phyloP scores from a whole-genome alignment of 2,888 invertebrate genomes.

The Sycophila texana region DNA sequence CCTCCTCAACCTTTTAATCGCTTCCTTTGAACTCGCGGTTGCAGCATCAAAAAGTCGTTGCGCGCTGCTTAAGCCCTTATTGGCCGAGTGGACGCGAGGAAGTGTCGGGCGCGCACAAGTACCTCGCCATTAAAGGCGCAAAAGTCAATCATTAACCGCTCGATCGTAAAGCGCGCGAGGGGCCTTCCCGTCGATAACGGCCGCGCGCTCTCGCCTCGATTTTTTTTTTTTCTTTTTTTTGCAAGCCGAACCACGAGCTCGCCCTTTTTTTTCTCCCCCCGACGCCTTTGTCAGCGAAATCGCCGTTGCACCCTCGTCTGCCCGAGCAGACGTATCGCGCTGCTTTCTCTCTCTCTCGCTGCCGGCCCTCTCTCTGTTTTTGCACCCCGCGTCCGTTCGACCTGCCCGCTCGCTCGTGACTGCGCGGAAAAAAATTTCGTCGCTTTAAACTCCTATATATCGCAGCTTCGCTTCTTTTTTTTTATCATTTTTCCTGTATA shows the following conservation, averaged over 20 bases:
- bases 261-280: neutral
- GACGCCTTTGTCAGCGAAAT: slow-evolving; percentile 1
- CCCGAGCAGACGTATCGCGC: slow-evolving; percentile 9
- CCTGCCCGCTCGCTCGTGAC: neutral
- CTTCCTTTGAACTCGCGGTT: slow-evolving; percentile 18
- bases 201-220: neutral
- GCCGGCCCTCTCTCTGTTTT: too few species aligned
- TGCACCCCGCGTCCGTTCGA: neutral
- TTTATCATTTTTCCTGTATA: too few species aligned
- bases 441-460: too few species aligned
- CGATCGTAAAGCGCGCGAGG: slow-evolving; percentile 38
- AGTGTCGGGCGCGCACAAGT: neutral
- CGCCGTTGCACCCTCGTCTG: slow-evolving; percentile 7
- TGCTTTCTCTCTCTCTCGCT: neutral
- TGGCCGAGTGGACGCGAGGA: neutral
- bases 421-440: neutral
- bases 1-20: slow-evolving; percentile 11
- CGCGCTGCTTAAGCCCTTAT: slow-evolving; percentile 18
- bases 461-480: too few species aligned
- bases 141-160: slow-evolving; percentile 52
- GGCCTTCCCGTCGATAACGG: slow-evolving; percentile 25
- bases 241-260: neutral
- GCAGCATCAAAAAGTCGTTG: slow-evolving; percentile 25
- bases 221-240: slow-evolving; percentile 19
- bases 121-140: slow-evolving; percentile 28